Evolutionary conservation across 2,797 vertebrate species (phyloP), one percentile per base, ranked within the genome.

Genomic region (Scarus forsteni): DNA sequence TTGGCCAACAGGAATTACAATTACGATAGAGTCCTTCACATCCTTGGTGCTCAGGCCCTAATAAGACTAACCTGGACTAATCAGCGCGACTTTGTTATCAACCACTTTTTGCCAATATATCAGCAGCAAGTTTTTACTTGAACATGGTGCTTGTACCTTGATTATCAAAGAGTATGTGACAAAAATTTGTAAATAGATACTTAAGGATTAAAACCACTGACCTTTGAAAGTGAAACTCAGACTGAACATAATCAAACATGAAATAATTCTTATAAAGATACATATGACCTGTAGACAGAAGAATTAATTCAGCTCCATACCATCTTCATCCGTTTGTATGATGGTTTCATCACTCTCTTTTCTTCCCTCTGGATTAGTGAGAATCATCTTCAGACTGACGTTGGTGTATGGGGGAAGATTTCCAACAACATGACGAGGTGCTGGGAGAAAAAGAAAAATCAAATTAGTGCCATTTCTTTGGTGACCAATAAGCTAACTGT

Each of bases 371-470:
- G 98, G 97, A 71, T 99, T 99, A 78, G 97, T 99, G 76, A 99
- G 92, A 80, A 99, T 99, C 97, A 99, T 99, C 89, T 98, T 99
- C 75, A 99, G 96, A 83, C 97, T 99, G 87, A 99, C 96, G 3
- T 99, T 99, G 13, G 97, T 99, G 85, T 98, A 98, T 0, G 98
- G 98, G 0, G 98, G 98, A 84, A 99, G 92, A 87, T 89, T 96
- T 81, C 94, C 95, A 83, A 99, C 97, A 40, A 99, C 91, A 3
- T 99, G 98, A 51, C 97, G 96, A 0, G 98, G 97, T 11, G 98
- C 97, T 92, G 34, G 54, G 63, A 45, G 19, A 13, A 49, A 16
- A 56, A n/a, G n/a, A n/a, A 27, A 19, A 3, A 49, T 9, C 18
- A 36, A 35, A 7, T 1, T 9, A 36, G 36, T 5, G 15, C 5